Conservation (phyloP, 2,888 invertebrate genomes). For the Drosophila quasianomalipes region DNA sequence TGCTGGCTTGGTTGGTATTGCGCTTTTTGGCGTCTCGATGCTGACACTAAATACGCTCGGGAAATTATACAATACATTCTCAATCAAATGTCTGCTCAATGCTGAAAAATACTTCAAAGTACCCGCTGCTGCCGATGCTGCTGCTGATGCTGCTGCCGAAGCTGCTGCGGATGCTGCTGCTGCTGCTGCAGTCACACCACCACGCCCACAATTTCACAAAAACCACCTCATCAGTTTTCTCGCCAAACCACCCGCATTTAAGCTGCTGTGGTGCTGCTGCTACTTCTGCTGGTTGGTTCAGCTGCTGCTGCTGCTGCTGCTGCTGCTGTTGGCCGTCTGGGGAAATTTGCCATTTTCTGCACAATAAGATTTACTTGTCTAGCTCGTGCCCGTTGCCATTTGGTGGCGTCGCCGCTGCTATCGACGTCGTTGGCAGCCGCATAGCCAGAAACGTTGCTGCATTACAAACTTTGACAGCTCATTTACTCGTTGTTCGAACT, state of each 20-base stretch:
- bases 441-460: conserved; percentile 65
- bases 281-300: conserved; percentile 19
- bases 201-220: background rate
- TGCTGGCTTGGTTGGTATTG: conserved; percentile 37
- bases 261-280: conserved; percentile 41
- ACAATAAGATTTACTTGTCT: conserved; percentile 84
- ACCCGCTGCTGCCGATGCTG: conserved; percentile 34
- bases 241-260: conserved; percentile 43
- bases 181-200: conserved; percentile 45
- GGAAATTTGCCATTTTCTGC: conserved; percentile 84
- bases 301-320: conserved; percentile 26
- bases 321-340: conserved; percentile 77
- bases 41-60: conserved; percentile 83
- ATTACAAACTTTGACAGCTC: conserved; percentile 83
- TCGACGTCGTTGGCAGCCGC: conserved; percentile 49
- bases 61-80: conserved; percentile 85
- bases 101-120: conserved; percentile 76
- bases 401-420: conserved; percentile 37
- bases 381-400: conserved; percentile 79
- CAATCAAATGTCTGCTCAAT: conserved; percentile 83
- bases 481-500: conserved; percentile 82
- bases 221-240: conserved; percentile 9
- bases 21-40: conserved; percentile 56
- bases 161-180: conserved; percentile 39
- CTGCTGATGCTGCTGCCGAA: conserved; percentile 18